These are phyloP conservation scores for Taphrorychus bicolor DNA, from an alignment of 2,888 invertebrate genomes.

Conservation along the genomic window DNA sequence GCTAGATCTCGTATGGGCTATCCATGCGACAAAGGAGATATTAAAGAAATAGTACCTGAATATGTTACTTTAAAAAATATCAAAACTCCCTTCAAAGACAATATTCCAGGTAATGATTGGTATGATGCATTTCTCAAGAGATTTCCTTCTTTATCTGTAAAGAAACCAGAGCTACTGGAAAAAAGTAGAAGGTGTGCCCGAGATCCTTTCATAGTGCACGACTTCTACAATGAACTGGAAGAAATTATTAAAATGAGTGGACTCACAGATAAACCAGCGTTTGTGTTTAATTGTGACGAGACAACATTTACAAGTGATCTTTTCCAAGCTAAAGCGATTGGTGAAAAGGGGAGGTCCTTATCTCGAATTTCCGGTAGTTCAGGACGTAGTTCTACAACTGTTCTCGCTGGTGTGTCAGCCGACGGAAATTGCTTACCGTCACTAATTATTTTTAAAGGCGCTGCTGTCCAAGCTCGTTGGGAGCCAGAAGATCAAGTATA, in stretches of 20 bases:
- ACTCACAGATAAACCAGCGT: not conserved
- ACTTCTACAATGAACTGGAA: not conserved
- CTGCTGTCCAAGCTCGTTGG: conserved; percentile 45
- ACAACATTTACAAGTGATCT: not conserved
- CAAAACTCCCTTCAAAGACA: not conserved
- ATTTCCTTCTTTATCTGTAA: not conserved
- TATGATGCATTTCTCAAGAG: not conserved
- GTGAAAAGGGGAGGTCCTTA: conserved; percentile 35
- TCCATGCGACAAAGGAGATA: too few relatives aligned
- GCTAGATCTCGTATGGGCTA: too few relatives aligned
- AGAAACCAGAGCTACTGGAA: not conserved
- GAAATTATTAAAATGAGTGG: not conserved
- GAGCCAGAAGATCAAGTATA: conserved; percentile 36
- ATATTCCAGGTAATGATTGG: not conserved
- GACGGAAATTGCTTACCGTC: conserved; percentile 44
- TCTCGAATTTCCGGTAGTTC: conserved; percentile 42
- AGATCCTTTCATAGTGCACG: not conserved
- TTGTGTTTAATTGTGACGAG: not conserved
- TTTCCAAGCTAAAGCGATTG: not conserved
- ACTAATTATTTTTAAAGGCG: conserved; percentile 48
- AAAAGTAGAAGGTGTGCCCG: not conserved
- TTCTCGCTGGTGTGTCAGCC: conserved; percentile 45
- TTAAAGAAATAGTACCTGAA: too few relatives aligned
- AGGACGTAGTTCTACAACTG: conserved; percentile 46
- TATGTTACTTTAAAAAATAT: not conserved